phyloP scores from a whole-genome alignment of 2,888 invertebrate species.

The Chrysodeixis includens region DNA sequence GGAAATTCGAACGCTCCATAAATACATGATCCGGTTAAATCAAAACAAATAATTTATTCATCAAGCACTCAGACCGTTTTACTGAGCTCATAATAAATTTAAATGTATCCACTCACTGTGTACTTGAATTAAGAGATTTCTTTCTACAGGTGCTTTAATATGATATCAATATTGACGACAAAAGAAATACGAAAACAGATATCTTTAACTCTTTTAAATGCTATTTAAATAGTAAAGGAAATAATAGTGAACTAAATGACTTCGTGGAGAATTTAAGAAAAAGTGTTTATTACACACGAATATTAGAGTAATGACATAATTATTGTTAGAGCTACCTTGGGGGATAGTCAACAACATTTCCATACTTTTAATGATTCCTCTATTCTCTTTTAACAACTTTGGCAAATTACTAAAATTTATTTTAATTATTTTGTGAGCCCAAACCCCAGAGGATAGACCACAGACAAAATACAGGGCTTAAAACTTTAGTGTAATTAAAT shows the following conservation, averaged over 20 bases:
- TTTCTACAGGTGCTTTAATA: neutral
- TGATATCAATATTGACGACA: neutral
- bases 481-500: slow-evolving; percentile 30
- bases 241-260: too few relatives aligned
- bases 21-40: slow-evolving; percentile 13
- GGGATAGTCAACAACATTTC: neutral
- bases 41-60: slow-evolving; percentile 37
- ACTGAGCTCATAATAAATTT: slow-evolving; percentile 27
- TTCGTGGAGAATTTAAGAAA: too few relatives aligned
- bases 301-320: too few relatives aligned
- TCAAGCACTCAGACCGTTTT: slow-evolving; percentile 20
- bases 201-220: too few relatives aligned
- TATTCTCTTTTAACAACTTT: neutral
- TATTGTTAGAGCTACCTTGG: too few relatives aligned
- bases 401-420: neutral
- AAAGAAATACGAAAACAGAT: neutral
- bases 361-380: neutral
- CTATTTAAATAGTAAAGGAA: too few relatives aligned
- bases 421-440: slow-evolving; percentile 1
- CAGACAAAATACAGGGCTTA: slow-evolving; percentile 19
- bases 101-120: neutral
- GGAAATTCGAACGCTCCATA: slow-evolving; percentile 10
- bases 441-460: slow-evolving; percentile 10
- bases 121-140: neutral
- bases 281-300: too few relatives aligned